Conservation (phyloP, 2,888 invertebrate genomes). For the Polyommatus icarus region DNA sequence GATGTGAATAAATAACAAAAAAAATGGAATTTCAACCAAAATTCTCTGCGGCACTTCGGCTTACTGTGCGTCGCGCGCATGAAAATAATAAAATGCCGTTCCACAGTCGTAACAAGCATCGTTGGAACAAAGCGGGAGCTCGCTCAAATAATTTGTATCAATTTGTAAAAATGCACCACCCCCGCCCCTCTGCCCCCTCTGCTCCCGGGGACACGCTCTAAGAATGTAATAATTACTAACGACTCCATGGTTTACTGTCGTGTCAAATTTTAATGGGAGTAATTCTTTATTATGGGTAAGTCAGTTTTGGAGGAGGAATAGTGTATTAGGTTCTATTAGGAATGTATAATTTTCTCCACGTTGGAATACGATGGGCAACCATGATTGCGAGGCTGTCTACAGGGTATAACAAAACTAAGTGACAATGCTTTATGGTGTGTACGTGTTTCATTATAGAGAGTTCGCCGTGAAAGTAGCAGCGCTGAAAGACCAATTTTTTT, state of each 20-base stretch:
- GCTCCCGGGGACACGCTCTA: conserved; percentile 50
- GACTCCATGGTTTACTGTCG: conserved; percentile 43
- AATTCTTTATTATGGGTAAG: background rate
- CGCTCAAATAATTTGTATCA: conserved; percentile 81
- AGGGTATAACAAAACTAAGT: too few species aligned
- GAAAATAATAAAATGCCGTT: conserved; percentile 79
- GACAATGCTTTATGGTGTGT: too few species aligned
- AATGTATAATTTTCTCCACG: background rate
- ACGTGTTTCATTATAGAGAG: too few species aligned
- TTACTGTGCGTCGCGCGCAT: conserved; percentile 47
- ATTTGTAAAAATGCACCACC: conserved; percentile 79
- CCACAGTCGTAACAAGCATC: conserved; percentile 78
- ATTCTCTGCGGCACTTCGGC: conserved; percentile 40
- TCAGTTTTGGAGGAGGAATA: background rate
- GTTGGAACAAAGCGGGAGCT: conserved; percentile 78
- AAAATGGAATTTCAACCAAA: background rate
- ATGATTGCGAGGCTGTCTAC: too few species aligned
- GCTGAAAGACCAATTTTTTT: too few species aligned
- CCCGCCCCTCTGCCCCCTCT: conserved; percentile 44
- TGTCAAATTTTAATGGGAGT: conserved; percentile 3
- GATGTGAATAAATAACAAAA: too few species aligned
- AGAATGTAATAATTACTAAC: conserved; percentile 68
- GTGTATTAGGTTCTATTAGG: background rate
- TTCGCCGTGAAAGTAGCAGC: too few species aligned
- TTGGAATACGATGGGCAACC: too few species aligned